Base-by-base conservation (phyloP, 1,140 invertebrate genomes). In the Diabrotica virgifera region DNA sequence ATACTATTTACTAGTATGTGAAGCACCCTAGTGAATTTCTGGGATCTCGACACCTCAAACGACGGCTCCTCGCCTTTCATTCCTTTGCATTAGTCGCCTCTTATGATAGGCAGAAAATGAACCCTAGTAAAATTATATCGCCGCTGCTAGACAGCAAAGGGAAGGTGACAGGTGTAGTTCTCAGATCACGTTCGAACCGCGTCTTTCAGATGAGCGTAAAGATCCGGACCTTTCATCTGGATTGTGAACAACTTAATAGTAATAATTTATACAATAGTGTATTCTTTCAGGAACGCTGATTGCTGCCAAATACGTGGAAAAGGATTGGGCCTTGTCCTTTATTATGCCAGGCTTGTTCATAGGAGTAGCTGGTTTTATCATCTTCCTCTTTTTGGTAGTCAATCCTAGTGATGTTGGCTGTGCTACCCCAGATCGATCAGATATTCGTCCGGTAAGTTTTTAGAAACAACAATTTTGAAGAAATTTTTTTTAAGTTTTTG, bases 261-360 rank as follows among this genome's bases (percentile, higher is more conserved):
- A 24, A 24, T 5, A 10, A 51, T 51, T 12, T 11, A 51, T 10
- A 51, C 1, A 51, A 51, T 5, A 11, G 12, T 51, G 12, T 2
- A 51, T 51, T 11, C 46, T 11, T 74, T 53, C 61, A 84, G 84
- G 83, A 46, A 85, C 88, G 0, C 67, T 95, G 5, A 90, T 98
- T 62, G 93, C 95, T 7, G 92, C 90, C 0, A 76, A 85, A 50
- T 97, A 89, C 81, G 93, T 98, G 6, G 90, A 92, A 75, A 81
- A 77, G 0, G 88, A 95, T 77, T 99, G 96, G 96, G 89, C 92
- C 1, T 78, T 93, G 38, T 96, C 94, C 36, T 98, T 98, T 77
- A 89, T 97, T 50, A 87, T 97, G 56, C 96, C 96, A 6, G 93
- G 92, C n/a, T 78, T 89, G 9, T 90, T 96, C 55, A 96, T 97